These are phyloP conservation scores for Brotula barbata DNA, from an alignment of 2,797 vertebrate species.

Conservation along the genomic window DNA sequence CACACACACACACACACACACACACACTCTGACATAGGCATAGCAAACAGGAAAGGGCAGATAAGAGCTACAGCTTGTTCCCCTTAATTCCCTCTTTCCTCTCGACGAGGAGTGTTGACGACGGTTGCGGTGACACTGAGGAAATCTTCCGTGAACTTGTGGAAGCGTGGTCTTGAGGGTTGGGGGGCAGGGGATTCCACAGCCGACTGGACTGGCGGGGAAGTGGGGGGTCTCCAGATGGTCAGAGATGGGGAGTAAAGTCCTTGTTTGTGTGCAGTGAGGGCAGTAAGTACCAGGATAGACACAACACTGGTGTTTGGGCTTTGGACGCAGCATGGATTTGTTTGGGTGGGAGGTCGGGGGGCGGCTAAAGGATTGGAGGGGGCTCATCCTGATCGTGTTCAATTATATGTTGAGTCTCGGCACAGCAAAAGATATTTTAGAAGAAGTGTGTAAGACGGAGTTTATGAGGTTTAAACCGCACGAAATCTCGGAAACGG, in stretches of 20 bases:
- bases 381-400: slow-evolving; percentile 37
- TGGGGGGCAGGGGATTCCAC: slow-evolving; percentile 38
- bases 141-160: slow-evolving; percentile 5
- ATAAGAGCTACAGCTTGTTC: slow-evolving; percentile 51
- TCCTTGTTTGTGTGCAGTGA: slow-evolving; percentile 72
- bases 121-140: slow-evolving; percentile 38
- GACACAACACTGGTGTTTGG: slow-evolving; percentile 72
- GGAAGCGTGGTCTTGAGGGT: slow-evolving; percentile 27
- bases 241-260: slow-evolving; percentile 66
- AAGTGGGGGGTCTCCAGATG: slow-evolving; percentile 71
- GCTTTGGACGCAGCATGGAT: slow-evolving; percentile 50
- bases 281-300: slow-evolving; percentile 70
- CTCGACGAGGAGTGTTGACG: slow-evolving; percentile 23
- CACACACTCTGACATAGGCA: slow-evolving; percentile 28
- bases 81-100: slow-evolving; percentile 48
- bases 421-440: slow-evolving; percentile 8
- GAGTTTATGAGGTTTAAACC: slow-evolving; percentile 15
- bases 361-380: slow-evolving; percentile 8
- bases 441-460: slow-evolving; percentile 12
- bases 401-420: neutral
- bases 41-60: slow-evolving; percentile 59
- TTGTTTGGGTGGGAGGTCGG: slow-evolving; percentile 42
- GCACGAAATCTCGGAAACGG: slow-evolving; percentile 17
- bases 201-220: slow-evolving; percentile 53
- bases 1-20: slow-evolving; percentile 16